phyloP scores from a whole-genome alignment of 2,113 vertebrate species.

The Pygoscelis antarcticus region DNA sequence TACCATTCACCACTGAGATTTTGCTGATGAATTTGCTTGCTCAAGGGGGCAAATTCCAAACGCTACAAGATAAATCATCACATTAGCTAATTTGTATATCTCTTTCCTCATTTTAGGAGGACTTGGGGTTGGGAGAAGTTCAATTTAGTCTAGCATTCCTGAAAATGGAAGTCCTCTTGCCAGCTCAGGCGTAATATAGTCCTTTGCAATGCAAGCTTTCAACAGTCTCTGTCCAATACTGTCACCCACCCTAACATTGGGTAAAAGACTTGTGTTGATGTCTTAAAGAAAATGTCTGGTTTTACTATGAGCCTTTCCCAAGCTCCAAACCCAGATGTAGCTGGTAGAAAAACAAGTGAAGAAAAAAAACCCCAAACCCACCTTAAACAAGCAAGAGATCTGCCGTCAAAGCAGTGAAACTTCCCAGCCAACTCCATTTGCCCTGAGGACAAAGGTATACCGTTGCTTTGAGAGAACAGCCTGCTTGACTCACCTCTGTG shows the following conservation, averaged over 20 bases:
- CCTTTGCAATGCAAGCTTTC: background rate
- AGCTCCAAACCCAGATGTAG: background rate
- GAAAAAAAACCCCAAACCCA: background rate
- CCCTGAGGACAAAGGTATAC: background rate
- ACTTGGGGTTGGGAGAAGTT: background rate
- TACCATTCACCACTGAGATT: background rate
- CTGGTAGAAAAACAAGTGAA: background rate
- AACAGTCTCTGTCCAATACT: background rate
- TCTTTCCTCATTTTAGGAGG: background rate
- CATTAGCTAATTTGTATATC: slow-evolving; percentile 8
- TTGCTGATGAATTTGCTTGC: slow-evolving; percentile 33
- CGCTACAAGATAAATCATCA: slow-evolving; percentile 29
- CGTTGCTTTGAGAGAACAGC: background rate
- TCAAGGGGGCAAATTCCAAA: slow-evolving; percentile 26
- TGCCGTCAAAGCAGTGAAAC: background rate
- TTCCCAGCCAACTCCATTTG: background rate
- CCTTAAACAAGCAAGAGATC: background rate
- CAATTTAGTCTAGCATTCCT: background rate
- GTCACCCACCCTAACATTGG: background rate
- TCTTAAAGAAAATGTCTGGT: background rate
- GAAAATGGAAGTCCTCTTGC: background rate
- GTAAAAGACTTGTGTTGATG: background rate
- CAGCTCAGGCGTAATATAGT: background rate
- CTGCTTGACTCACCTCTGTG: background rate
- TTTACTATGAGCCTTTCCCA: background rate